phyloP scores from a whole-genome alignment of 1,140 invertebrate species.

The Daktulosphaira vitifoliae region DNA sequence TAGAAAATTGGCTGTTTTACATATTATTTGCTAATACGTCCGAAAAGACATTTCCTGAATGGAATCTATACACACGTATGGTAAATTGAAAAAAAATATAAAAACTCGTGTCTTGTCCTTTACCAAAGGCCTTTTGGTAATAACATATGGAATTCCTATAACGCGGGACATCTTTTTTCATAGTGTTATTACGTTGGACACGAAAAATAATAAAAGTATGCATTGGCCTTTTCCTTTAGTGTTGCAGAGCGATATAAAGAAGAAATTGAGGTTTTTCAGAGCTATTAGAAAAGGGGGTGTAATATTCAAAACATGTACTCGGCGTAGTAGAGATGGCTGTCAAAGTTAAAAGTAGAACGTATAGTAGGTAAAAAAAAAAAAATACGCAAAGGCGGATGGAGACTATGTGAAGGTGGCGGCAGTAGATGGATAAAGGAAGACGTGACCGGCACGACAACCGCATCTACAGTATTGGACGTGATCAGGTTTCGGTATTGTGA shows the following conservation, averaged over 20 bases:
- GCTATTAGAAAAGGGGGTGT: constrained; percentile 17
- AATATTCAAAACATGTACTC: constrained; percentile 32
- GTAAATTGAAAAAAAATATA: too few relatives aligned
- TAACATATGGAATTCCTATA: too few relatives aligned
- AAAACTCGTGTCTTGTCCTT: too few relatives aligned
- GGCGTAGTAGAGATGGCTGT: background rate
- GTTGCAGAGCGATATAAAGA: background rate
- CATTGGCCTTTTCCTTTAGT: too few relatives aligned
- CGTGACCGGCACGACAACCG: constrained; percentile 33
- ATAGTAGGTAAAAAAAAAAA: constrained; percentile 28
- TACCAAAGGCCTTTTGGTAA: too few relatives aligned
- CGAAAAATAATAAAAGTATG: constrained; percentile 26
- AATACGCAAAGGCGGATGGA: background rate
- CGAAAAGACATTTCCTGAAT: too few relatives aligned
- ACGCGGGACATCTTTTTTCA: too few relatives aligned
- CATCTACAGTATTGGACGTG: constrained; percentile 22
- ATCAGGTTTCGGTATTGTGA: constrained; percentile 32
- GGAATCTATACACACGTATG: too few relatives aligned
- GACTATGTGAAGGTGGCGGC: background rate
- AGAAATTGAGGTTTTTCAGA: constrained; percentile 29
- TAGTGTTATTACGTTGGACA: constrained; percentile 11
- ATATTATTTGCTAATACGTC: too few relatives aligned
- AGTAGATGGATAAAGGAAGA: constrained; percentile 19
- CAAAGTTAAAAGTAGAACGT: constrained; percentile 31
- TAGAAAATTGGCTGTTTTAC: too few relatives aligned